These are phyloP conservation scores for Egretta garzetta DNA, from an alignment of 2,113 vertebrate genomes.

Conservation along the genomic window DNA sequence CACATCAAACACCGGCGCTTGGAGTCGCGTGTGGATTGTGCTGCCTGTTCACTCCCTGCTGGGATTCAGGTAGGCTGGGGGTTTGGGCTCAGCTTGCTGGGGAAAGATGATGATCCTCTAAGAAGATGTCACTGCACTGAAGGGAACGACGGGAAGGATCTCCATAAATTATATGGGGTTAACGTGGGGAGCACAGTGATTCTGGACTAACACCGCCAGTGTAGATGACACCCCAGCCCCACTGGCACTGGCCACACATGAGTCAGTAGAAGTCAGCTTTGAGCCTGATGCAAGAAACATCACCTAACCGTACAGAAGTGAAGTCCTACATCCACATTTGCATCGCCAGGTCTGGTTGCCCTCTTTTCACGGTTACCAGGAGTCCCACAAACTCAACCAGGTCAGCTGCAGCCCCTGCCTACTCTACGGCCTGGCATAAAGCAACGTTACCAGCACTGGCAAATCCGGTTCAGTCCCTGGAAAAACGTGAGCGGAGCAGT, in stretches of 20 bases:
- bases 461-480: constrained; percentile 6
- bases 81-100: background rate
- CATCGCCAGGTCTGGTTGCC: background rate
- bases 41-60: background rate
- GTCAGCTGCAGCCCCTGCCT: background rate
- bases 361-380: background rate
- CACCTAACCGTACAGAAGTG: rapidly evolving
- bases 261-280: background rate
- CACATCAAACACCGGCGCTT: background rate
- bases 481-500: background rate
- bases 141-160: background rate
- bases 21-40: background rate
- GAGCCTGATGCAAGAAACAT: background rate
- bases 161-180: rapidly evolving
- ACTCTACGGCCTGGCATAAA: rapidly evolving
- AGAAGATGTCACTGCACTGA: background rate
- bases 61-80: background rate
- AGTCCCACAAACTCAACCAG: background rate
- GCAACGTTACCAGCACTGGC: background rate
- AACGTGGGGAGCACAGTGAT: background rate
- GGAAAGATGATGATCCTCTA: background rate
- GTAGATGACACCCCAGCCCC: background rate
- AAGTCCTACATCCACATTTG: background rate
- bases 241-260: background rate
- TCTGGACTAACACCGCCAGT: background rate